Evolutionary conservation across 2,888 invertebrate genomes (phyloP), one percentile per base, ranked within the genome.

Genomic region (Parelbella ahira): DNA sequence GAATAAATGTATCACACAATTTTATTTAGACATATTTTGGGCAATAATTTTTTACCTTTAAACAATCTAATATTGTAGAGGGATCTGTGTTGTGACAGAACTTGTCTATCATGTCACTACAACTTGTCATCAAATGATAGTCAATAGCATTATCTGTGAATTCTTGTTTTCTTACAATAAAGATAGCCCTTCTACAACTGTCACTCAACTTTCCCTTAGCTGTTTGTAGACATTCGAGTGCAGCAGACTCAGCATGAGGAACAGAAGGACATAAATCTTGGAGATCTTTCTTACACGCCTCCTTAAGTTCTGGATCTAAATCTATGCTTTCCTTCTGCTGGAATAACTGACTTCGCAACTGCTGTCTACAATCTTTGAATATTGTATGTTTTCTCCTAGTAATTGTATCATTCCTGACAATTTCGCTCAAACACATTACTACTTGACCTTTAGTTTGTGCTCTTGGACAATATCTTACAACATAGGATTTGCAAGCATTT

Each of bases 321-420:
- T 93, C 91, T 50, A 96, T 93, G 64, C 91, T 96, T 81, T 98
- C 98, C 51, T 96, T 91, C 74, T 97, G 94, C 66, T 97, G 97
- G 60, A 97, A 93, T 12, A 98, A 88, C 68, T 99, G 97, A 33
- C 95, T 93, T 64, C 93, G 91, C 8, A 99, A 86, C 71, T 99
- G 97, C 63, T 96, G 95, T 18, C 97, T 90, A 68, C 98, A 99
- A 10, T 94, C 94, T 70, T 94, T 95, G 2, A 93, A 91, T 60
- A 99, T 92, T 50, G 93, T 91, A 53, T 94, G 95, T 46, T 93
- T 92, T 30, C 90, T 89, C 38, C 91, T 91, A 20, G 89, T 88
- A 44, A 97, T 90, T 0, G 96, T 95, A 68, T 97, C 97, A 66
- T 97, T 95, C 50, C 97, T 91, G 34, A 98, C 93, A 49, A 94